Evolutionary conservation across 30 jellyfish, hydroid and myxozoan genomes (phyloP).

Genomic region (Phacellophora camtschatica): DNA sequence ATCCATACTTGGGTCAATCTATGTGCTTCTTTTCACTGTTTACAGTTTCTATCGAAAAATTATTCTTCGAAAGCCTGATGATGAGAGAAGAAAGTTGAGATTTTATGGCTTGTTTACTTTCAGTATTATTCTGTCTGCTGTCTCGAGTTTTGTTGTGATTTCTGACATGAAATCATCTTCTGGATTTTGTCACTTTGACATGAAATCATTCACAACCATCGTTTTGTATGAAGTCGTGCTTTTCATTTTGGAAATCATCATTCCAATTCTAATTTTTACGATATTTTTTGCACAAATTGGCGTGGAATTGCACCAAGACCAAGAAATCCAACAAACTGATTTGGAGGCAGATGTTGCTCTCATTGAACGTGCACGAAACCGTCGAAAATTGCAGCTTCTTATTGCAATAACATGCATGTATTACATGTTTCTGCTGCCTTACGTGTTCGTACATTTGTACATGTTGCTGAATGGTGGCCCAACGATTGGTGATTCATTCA

Average conservation of each 20-base stretch:
- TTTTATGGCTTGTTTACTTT: background rate
- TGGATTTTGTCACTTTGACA: slow-evolving; percentile 31
- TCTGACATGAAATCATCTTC: background rate
- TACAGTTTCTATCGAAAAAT: slow-evolving; percentile 32
- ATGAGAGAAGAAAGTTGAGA: slow-evolving; percentile 1
- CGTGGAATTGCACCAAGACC: slow-evolving; percentile 8
- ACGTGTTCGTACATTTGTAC: slow-evolving; percentile 12
- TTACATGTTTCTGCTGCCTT: slow-evolving; percentile 21
- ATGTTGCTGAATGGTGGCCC: slow-evolving; percentile 31
- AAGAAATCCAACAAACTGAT: background rate
- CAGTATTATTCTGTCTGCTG: background rate
- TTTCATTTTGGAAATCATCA: slow-evolving; percentile 28
- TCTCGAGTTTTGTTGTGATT: slow-evolving; percentile 11
- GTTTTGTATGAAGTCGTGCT: slow-evolving; percentile 39
- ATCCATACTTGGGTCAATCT: slow-evolving; percentile 20
- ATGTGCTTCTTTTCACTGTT: slow-evolving; percentile 41
- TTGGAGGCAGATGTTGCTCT: background rate
- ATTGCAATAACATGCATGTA: slow-evolving; percentile 6
- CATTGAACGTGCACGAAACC: slow-evolving; percentile 9
- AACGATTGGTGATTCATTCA: background rate
- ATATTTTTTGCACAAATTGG: slow-evolving; percentile 42
- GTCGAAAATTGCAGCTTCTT: slow-evolving; percentile 11
- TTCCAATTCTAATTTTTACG: slow-evolving; percentile 20
- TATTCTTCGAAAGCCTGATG: background rate
- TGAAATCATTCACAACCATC: slow-evolving; percentile 10